phyloP scores from a whole-genome alignment of 2,113 vertebrate genomes.

The Thymallus thymallus region DNA sequence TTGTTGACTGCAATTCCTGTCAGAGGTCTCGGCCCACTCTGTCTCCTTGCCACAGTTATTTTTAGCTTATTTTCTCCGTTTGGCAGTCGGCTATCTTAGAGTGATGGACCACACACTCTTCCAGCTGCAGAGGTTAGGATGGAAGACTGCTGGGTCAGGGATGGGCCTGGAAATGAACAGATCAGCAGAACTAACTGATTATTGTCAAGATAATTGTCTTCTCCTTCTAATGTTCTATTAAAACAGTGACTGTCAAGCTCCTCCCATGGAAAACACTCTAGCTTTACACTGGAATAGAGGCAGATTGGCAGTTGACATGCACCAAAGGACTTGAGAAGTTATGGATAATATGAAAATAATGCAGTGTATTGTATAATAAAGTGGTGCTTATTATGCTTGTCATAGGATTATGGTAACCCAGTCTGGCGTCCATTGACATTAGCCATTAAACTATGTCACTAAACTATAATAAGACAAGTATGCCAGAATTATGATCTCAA shows the following conservation, averaged over 20 bases:
- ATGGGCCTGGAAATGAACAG: not conserved
- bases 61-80: conserved; percentile 23
- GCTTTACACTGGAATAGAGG: no score
- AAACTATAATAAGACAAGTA: not conserved
- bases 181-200: not conserved
- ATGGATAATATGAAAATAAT: not conserved
- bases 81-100: not conserved
- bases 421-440: not conserved
- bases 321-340: not conserved
- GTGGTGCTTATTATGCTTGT: no score
- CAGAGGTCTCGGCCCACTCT: conserved; percentile 25
- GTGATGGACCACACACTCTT: conserved; percentile 11
- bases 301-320: not conserved
- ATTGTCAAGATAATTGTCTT: not conserved
- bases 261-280: no score
- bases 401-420: no score
- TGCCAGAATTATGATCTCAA: not conserved
- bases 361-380: not conserved
- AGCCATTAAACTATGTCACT: not conserved
- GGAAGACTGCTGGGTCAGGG: not conserved
- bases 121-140: not conserved
- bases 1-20: conserved; percentile 20
- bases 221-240: not conserved
- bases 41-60: conserved; percentile 25
- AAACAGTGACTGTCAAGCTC: not conserved